These are phyloP conservation scores for Poecilia velifera DNA, from an alignment of 2,797 vertebrate species.

Conservation along the genomic window DNA sequence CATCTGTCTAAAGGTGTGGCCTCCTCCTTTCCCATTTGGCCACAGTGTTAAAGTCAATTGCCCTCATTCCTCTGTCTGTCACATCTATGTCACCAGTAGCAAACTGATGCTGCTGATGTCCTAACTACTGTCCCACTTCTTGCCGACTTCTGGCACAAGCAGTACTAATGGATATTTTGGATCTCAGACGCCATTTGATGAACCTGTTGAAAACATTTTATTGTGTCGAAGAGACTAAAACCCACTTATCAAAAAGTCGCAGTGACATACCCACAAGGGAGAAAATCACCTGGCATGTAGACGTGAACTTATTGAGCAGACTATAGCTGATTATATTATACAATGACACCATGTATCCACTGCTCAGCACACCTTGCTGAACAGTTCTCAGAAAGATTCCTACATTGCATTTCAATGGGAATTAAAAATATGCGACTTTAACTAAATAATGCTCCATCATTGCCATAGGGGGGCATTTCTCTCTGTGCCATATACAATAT, in stretches of 20 bases:
- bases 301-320: neutral
- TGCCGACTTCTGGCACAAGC: neutral
- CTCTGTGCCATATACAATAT: neutral
- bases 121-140: neutral
- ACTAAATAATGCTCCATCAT: neutral
- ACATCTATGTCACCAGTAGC: neutral
- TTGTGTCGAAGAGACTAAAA: neutral
- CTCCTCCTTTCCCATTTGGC: neutral
- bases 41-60: neutral
- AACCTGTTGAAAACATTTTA: neutral
- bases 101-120: neutral
- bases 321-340: neutral
- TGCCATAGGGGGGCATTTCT: neutral
- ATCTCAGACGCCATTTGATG: neutral
- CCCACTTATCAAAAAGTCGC: neutral
- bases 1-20: neutral
- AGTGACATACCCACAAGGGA: neutral
- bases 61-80: neutral
- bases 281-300: neutral
- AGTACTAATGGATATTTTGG: neutral
- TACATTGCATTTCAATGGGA: neutral
- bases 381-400: neutral
- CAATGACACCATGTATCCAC: neutral
- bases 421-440: neutral
- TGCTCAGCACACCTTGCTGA: neutral